These are phyloP conservation scores for Philereme transversata DNA, from an alignment of 2,888 invertebrate genomes.

Conservation along the genomic window DNA sequence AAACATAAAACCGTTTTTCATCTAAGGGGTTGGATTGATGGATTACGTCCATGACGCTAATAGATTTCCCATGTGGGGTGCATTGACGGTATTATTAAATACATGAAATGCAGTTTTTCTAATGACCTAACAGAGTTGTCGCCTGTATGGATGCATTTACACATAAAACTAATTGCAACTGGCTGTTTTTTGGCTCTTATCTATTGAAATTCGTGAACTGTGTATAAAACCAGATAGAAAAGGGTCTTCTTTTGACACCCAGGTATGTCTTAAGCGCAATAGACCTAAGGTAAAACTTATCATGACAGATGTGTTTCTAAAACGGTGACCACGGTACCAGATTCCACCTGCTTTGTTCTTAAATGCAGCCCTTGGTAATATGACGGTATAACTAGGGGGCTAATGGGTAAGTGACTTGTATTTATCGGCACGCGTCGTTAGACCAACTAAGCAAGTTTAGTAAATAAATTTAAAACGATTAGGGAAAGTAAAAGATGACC, in stretches of 20 bases:
- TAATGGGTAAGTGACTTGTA: conserved; percentile 29
- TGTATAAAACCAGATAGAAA: too few species aligned
- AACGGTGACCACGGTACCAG: too few species aligned
- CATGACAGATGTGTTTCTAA: too few species aligned
- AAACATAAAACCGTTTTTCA: conserved; percentile 29
- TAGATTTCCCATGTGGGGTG: conserved; percentile 74
- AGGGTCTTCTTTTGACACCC: too few species aligned
- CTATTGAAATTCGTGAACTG: too few species aligned
- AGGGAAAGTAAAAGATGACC: too few species aligned
- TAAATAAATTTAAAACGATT: too few species aligned
- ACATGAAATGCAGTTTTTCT: conserved; percentile 81
- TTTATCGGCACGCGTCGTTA: conserved; percentile 19
- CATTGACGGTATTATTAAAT: conserved; percentile 76
- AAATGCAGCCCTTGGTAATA: conserved; percentile 5
- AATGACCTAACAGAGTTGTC: conserved; percentile 56
- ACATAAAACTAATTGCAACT: too few species aligned
- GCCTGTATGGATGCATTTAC: conserved; percentile 26
- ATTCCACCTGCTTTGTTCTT: conserved; percentile 5
- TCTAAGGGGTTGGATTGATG: conserved; percentile 62
- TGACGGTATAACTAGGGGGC: conserved; percentile 17
- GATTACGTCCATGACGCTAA: conserved; percentile 77
- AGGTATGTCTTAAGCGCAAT: too few species aligned
- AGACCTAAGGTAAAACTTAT: too few species aligned
- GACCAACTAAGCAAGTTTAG: conserved; percentile 14
- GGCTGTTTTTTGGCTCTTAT: background rate